Percentiles rank a stretch among this genome's conserved stretches.
These are phyloP conservation scores for Syngnathoides biaculeatus DNA, from an alignment of 2,113 vertebrate species.

Conservation along the genomic window DNA sequence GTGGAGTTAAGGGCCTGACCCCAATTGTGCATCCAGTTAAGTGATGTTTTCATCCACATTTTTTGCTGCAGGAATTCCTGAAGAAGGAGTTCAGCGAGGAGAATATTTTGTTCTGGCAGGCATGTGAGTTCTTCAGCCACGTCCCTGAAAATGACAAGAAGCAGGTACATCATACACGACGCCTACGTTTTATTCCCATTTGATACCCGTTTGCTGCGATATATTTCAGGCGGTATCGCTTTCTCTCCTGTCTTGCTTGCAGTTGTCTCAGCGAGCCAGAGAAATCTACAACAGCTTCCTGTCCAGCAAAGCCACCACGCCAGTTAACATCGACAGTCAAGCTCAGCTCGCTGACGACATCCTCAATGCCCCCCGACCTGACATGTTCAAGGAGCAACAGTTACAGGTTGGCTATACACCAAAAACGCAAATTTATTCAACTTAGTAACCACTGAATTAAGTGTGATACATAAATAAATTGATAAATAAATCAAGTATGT, in stretches of 20 bases:
- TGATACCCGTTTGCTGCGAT: neutral
- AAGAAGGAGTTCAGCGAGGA: slow-evolving; percentile 98
- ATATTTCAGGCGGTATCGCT: neutral
- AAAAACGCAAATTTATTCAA: neutral
- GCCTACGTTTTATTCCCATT: neutral
- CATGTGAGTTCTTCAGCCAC: slow-evolving; percentile 92
- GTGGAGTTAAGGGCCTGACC: neutral
- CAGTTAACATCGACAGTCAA: slow-evolving; percentile 97
- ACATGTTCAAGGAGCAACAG: slow-evolving; percentile 98
- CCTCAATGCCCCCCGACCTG: slow-evolving; percentile 86
- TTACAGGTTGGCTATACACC: slow-evolving; percentile 79
- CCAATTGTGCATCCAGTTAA: neutral
- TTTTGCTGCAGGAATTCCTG: slow-evolving; percentile 83
- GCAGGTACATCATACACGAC: slow-evolving; percentile 72
- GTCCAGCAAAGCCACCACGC: slow-evolving; percentile 93
- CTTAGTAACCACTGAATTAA: slow-evolving; percentile 3
- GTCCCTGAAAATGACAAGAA: slow-evolving; percentile 91
- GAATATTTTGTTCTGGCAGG: slow-evolving; percentile 98
- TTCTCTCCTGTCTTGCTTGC: slow-evolving; percentile 13
- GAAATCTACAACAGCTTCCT: slow-evolving; percentile 96
- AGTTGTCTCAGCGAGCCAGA: slow-evolving; percentile 89
- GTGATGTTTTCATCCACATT: neutral
- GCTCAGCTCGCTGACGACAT: slow-evolving; percentile 93
- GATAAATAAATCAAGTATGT: neutral
- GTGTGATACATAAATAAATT: slow-evolving; percentile 8